Evolutionary conservation across 1,140 invertebrate genomes (phyloP).

Genomic region (Bilobella aurantiaca): DNA sequence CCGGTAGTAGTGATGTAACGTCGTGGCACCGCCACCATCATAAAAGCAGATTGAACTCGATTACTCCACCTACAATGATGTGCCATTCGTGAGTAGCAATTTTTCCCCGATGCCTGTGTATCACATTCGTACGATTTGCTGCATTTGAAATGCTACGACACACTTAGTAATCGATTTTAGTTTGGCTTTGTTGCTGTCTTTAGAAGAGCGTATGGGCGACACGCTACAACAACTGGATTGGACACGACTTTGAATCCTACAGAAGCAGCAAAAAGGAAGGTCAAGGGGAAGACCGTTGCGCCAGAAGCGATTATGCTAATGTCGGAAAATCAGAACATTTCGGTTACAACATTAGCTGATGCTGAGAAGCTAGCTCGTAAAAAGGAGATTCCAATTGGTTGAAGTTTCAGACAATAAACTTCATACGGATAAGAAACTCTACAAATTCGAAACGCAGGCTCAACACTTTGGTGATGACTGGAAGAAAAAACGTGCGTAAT

Average conservation of each 20-base stretch:
- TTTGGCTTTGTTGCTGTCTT: not conserved
- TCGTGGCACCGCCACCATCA: too few relatives aligned
- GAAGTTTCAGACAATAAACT: slow-evolving; percentile 10
- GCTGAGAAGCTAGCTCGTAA: slow-evolving; percentile 31
- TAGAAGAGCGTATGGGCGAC: not conserved
- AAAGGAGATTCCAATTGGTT: slow-evolving; percentile 8
- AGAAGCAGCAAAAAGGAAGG: not conserved
- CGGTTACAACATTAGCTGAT: slow-evolving; percentile 21
- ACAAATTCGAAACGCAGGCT: slow-evolving; percentile 17
- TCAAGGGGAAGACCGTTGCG: slow-evolving; percentile 15
- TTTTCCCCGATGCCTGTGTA: too few relatives aligned
- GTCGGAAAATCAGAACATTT: slow-evolving; percentile 4
- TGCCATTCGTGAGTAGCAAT: too few relatives aligned
- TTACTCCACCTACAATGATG: too few relatives aligned
- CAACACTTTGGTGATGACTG: slow-evolving; percentile 15
- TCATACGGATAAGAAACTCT: slow-evolving; percentile 27
- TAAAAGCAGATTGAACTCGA: too few relatives aligned
- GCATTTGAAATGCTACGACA: too few relatives aligned
- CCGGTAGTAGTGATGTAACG: too few relatives aligned
- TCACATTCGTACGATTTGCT: too few relatives aligned
- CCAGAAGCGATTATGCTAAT: slow-evolving; percentile 18
- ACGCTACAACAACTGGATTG: not conserved
- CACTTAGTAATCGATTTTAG: not conserved
- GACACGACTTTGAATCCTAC: not conserved
- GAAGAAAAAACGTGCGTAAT: slow-evolving; percentile 7